phyloP scores from a whole-genome alignment of 2,797 vertebrate genomes.

The Sebastes variabilis region DNA sequence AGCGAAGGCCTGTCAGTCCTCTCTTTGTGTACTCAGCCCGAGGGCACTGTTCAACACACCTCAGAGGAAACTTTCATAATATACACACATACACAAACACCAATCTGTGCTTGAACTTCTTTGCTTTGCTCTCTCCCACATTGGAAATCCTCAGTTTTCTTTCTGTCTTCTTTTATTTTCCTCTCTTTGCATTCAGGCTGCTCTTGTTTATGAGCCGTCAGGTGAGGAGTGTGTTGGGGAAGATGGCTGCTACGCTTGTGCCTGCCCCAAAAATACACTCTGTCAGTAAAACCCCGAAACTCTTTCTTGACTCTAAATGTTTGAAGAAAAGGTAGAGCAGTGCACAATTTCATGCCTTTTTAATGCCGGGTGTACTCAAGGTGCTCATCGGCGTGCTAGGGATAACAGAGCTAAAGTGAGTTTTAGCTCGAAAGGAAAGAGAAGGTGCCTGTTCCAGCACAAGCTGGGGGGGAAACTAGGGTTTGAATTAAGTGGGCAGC shows the following conservation, averaged over 20 bases:
- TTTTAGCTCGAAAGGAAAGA: conserved; percentile 7
- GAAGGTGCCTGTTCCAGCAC: background rate
- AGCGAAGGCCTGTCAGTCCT: conserved; percentile 23
- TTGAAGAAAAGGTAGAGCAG: conserved; percentile 23
- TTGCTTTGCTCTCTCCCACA: conserved; percentile 2
- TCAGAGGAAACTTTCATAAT: conserved; percentile 29
- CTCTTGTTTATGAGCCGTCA: conserved; percentile 36
- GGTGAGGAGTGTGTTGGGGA: background rate
- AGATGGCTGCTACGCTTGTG: background rate
- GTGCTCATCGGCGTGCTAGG: conserved; percentile 10
- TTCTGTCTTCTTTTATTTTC: background rate
- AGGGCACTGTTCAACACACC: conserved; percentile 26
- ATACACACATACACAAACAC: conserved; percentile 15
- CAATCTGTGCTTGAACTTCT: background rate
- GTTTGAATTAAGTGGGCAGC: background rate
- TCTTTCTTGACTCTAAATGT: conserved; percentile 14
- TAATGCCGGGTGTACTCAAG: conserved; percentile 34
- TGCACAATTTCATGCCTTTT: conserved; percentile 48
- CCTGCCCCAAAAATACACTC: conserved; percentile 39
- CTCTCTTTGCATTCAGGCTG: background rate
- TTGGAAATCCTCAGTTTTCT: background rate
- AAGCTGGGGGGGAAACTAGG: background rate
- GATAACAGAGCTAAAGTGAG: conserved; percentile 18
- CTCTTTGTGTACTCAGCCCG: conserved; percentile 16
- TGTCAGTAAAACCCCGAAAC: conserved; percentile 9